phyloP scores from a whole-genome alignment of 2,888 invertebrate genomes.

The Cylloceria caligata region DNA sequence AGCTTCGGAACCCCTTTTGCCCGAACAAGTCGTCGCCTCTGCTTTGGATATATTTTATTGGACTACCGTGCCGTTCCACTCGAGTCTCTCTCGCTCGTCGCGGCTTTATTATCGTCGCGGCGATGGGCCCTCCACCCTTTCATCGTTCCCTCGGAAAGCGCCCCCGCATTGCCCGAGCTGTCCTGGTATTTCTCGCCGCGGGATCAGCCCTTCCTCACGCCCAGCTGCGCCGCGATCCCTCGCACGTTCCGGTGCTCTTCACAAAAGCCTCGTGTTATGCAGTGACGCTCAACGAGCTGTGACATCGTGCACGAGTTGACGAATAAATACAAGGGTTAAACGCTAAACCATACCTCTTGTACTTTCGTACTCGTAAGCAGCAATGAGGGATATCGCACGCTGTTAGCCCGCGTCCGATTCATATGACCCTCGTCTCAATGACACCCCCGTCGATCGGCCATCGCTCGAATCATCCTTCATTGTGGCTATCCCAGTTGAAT shows the following conservation, averaged over 20 bases:
- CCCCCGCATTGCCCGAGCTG: constrained; percentile 59
- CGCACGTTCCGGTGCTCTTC: constrained; percentile 66
- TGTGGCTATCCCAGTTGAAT: constrained; percentile 5
- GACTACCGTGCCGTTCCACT: constrained; percentile 69
- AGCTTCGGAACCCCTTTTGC: constrained; percentile 74
- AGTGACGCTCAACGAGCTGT: constrained; percentile 83
- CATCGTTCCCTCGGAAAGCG: constrained; percentile 51
- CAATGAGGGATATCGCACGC: constrained; percentile 6
- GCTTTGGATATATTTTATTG: constrained; percentile 84
- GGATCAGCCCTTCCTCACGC: constrained; percentile 83
- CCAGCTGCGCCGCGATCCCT: constrained; percentile 76
- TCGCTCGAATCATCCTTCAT: constrained; percentile 24
- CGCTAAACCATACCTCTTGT: constrained; percentile 40
- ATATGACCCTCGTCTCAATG: constrained; percentile 35
- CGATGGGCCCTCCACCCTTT: constrained; percentile 70
- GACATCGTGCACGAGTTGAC: constrained; percentile 77
- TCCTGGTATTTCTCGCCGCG: constrained; percentile 75
- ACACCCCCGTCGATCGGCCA: constrained; percentile 6
- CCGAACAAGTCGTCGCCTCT: constrained; percentile 83
- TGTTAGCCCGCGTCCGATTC: constrained; percentile 7
- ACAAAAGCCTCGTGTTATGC: constrained; percentile 66
- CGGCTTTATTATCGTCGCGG: constrained; percentile 82
- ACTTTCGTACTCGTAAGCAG: constrained; percentile 18
- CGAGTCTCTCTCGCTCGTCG: constrained; percentile 66
- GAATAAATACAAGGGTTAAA: constrained; percentile 77